Evolutionary conservation across 2,797 vertebrate species (phyloP).

Genomic region (Cuniculus paca): DNA sequence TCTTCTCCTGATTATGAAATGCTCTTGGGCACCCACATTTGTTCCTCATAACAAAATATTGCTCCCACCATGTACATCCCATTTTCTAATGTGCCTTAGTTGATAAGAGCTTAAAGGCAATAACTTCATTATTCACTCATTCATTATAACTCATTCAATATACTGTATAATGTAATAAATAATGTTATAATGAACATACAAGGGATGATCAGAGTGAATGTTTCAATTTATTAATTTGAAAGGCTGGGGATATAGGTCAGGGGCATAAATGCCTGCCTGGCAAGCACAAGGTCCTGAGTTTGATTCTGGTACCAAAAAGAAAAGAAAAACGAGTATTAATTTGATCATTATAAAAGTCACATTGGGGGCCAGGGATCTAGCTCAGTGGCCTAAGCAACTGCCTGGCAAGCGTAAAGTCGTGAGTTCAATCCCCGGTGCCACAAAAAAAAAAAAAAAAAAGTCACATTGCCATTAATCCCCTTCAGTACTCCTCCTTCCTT

Average conservation of each 20-base stretch:
- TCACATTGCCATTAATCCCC: background rate
- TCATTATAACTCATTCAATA: background rate
- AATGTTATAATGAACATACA: background rate
- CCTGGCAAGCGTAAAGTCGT: too few relatives aligned
- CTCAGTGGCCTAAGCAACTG: too few relatives aligned
- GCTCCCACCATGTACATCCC: background rate
- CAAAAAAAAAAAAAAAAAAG: background rate
- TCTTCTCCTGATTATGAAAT: background rate
- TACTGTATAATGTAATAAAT: background rate
- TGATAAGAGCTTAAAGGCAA: background rate
- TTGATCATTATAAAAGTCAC: too few relatives aligned
- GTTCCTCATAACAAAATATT: background rate
- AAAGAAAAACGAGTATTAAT: too few relatives aligned
- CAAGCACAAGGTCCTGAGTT: too few relatives aligned
- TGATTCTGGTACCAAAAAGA: too few relatives aligned
- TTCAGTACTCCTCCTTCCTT: background rate
- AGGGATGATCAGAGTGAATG: background rate
- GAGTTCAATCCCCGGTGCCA: too few relatives aligned
- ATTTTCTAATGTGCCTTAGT: background rate
- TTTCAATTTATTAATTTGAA: background rate
- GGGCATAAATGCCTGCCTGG: too few relatives aligned
- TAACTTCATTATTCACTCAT: background rate
- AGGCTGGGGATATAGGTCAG: too few relatives aligned
- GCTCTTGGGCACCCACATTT: background rate
- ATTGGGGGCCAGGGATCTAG: too few relatives aligned